Base-by-base conservation (phyloP, 2,113 vertebrate genomes). In the Seriola dumerili region DNA sequence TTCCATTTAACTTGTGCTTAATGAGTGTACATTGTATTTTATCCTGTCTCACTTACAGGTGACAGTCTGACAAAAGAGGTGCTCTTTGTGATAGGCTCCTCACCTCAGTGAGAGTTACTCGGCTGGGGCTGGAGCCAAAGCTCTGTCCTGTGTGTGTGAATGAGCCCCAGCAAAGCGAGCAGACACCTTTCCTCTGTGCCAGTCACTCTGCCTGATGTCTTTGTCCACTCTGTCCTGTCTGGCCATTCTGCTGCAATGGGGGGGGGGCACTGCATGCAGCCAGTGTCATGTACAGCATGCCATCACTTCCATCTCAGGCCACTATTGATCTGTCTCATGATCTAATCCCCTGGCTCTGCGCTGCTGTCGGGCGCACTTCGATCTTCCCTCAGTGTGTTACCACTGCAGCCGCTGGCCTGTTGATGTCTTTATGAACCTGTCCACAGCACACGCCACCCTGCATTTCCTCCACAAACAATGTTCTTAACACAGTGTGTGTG, bases 361-460 rank as follows among this genome's bases (percentile, higher is more conserved):
- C 82, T 64, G 70, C 90, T 83, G 87, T 88, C 48, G 17, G 79
- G 46, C 38, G 3, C 69, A 13, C 81, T 90, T 90, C 81, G 61
- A 89, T 87, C 80, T 59, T 42, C 80, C 78, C 65, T 81, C 74
- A 44, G 63, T 65, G 80, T 71, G 65, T 80, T 80, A 78, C 86
- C 74, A 3, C 72, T 72, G 75, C 67, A 50, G 74, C 70, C 55
- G 6, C 76, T 36, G 55, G 66, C 67, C 68, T 55, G 63, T 67
- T 88, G 91, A 90, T 78, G 84, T 91, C 88, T 94, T 91, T 80
- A 91, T 92, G 78, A 92, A 90, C 71, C 76, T 85, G 87, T 82
- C 78, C 77, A 70, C 72, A 59, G 40, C 38, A 59, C 46, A 59
- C 14, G 29, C 40, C 59, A 34, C 17, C 32, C 62, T 57, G 17